Conservation (phyloP, 2,113 vertebrate species). For the Upupa epops region DNA sequence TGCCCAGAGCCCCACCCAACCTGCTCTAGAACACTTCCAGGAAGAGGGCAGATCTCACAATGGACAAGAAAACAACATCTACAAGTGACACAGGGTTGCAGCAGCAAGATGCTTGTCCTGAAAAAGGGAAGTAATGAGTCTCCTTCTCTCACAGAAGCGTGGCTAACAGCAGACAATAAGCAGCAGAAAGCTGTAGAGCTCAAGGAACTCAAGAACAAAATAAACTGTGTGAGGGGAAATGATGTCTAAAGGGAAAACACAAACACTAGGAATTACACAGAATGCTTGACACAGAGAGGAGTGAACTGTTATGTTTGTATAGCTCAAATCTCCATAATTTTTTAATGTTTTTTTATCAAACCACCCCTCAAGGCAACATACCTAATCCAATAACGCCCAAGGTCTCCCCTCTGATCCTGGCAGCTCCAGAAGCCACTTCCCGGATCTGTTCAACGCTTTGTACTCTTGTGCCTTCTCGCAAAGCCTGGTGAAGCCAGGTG, state of each 20-base stretch:
- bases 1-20: too few relatives aligned
- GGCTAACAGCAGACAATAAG: not conserved
- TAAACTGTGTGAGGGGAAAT: not conserved
- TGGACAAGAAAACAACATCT: not conserved
- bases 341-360: not conserved
- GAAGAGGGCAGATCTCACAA: not conserved
- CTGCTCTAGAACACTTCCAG: too few relatives aligned
- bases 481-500: constrained; percentile 96
- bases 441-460: constrained; percentile 98
- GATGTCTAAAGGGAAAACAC: not conserved
- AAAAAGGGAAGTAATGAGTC: not conserved
- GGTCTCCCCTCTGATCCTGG: constrained; percentile 94
- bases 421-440: constrained; percentile 95
- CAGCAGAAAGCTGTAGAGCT: not conserved
- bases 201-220: not conserved
- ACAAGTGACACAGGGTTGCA: not conserved
- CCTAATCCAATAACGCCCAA: constrained; percentile 94
- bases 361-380: not conserved
- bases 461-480: constrained; percentile 92
- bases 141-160: not conserved
- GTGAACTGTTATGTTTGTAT: not conserved
- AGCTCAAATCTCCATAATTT: not conserved
- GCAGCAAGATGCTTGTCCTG: not conserved
- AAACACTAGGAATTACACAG: not conserved
- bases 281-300: not conserved